These are phyloP conservation scores for Apamea anceps DNA, from an alignment of 2,888 invertebrate genomes.

Conservation along the genomic window DNA sequence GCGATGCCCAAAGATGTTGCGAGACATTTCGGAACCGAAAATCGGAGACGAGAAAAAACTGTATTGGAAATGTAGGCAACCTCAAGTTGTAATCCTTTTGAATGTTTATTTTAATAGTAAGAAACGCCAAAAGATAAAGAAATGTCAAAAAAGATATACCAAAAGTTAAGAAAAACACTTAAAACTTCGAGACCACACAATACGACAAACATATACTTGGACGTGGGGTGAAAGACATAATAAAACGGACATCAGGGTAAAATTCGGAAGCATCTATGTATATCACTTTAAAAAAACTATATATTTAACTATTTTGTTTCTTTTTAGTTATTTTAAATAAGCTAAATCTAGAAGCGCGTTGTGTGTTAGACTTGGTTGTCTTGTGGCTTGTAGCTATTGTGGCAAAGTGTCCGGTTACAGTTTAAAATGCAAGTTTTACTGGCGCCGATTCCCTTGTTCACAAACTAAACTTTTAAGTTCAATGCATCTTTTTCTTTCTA, in stretches of 20 bases:
- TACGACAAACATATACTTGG: conserved; percentile 58
- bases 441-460: too few species aligned
- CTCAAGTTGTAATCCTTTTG: background rate
- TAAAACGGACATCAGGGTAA: conserved; percentile 41
- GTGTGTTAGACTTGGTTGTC: conserved; percentile 38
- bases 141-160: background rate
- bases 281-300: conserved; percentile 24
- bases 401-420: conserved; percentile 11
- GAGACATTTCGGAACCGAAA: too few species aligned
- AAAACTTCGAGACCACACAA: conserved; percentile 61
- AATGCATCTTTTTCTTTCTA: too few species aligned
- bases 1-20: too few species aligned
- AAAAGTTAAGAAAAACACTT: too few species aligned
- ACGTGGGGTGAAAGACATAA: conserved; percentile 35
- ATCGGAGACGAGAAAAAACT: too few species aligned
- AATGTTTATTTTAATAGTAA: background rate
- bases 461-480: too few species aligned
- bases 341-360: conserved; percentile 62
- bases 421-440: background rate
- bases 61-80: background rate
- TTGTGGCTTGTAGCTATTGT: conserved; percentile 37
- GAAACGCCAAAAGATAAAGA: background rate
- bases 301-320: conserved; percentile 36
- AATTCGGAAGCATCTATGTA: conserved; percentile 57
- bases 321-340: conserved; percentile 18